Base-by-base conservation (phyloP, 2,113 vertebrate genomes). In the Myanophis thanlyinensis region DNA sequence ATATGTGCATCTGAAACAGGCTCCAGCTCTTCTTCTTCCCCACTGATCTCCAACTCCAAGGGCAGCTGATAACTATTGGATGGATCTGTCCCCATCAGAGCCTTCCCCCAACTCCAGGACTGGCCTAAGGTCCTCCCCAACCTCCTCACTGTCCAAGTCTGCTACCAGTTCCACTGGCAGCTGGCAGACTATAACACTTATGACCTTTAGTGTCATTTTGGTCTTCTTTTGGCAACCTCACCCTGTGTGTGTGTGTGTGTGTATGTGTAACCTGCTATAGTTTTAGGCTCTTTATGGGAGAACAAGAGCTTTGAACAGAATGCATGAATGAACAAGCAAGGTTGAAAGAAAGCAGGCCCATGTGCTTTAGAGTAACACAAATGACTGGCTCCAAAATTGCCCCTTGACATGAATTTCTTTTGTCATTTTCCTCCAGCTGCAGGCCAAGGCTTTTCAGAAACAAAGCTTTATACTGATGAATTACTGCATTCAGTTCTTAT, bases 231-330 rank as follows among this genome's bases (percentile, higher is more conserved):
- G 94, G 84, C 93, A 93, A 93, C 25, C 92, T 95, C 48, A 94
- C 48, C 96, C 80, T 52, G 51, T 52, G 15, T 52, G 15, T 52
- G 12, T 51, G 51, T 52, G 52, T 53, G 18, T 53, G 52, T 22
- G 18, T 53, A 4, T 94, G 40, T 96, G 49, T 96, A 94, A 96
- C 93, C 90, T 93, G 90, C 11, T 18, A 80, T 94, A 95, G 93
- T 44, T 97, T 89, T 96, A 95, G 93, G 85, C 95, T 95, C 89
- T 92, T 93, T 46, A 23, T 91, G 48, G 30, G 85, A 47, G 73
- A 95, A 92, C 96, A 86, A 93, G 25, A 56, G 91, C 89, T 96
- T 96, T 93, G 97, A 97, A 97, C 10, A 0, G 94, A 97, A 97
- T 96, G 86, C 96, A 96, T 96, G 94, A 96, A 97, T 95, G 89